Percentiles rank a stretch among this genome's conserved stretches.
phyloP scores from a whole-genome alignment of 2,797 vertebrate genomes.

The Thunnus albacares region DNA sequence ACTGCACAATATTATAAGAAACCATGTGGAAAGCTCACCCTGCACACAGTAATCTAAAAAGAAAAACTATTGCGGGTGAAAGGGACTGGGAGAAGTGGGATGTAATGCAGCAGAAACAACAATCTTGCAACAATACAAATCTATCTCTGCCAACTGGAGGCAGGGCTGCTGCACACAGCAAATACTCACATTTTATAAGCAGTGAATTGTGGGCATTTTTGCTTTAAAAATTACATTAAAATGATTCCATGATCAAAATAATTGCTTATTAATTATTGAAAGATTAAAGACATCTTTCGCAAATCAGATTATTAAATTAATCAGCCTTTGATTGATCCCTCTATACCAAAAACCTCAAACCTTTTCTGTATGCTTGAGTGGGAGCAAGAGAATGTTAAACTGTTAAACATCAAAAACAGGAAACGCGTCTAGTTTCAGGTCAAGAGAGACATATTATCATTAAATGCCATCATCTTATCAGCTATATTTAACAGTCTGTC shows the following conservation, averaged over 20 bases:
- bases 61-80: no score
- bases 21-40: no score
- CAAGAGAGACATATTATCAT: neutral
- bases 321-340: no score
- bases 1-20: no score
- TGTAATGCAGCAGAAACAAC: no score
- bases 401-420: constrained; percentile 30
- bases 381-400: neutral
- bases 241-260: neutral
- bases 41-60: no score
- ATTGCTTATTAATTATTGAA: neutral
- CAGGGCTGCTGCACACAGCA: neutral
- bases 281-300: no score
- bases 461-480: constrained; percentile 41
- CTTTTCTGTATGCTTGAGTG: neutral
- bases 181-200: neutral
- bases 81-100: no score
- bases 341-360: neutral
- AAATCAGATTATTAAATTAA: neutral
- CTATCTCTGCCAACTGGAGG: no score
- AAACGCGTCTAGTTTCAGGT: constrained; percentile 21
- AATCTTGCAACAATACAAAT: no score
- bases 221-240: neutral
- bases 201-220: no score
- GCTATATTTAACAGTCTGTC: neutral